Evolutionary conservation across 2,113 vertebrate genomes (phyloP).

Genomic region (Lasiurus cinereus): DNA sequence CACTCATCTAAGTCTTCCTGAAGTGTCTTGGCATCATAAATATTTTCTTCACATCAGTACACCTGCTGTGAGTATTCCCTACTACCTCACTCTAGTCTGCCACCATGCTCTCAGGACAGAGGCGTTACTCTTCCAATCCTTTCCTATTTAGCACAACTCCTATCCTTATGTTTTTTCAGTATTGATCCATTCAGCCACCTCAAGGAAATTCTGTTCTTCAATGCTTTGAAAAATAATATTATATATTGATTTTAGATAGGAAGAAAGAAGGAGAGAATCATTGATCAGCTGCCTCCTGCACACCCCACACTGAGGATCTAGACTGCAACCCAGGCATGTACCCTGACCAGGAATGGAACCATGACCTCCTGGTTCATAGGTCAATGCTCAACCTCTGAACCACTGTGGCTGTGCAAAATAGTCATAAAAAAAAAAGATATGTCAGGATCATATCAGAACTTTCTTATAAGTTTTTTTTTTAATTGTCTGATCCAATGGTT

Average conservation of each 20-base stretch:
- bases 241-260: no score
- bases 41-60: background rate
- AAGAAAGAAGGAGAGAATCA: no score
- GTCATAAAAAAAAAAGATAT: background rate
- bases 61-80: background rate
- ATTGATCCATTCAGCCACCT: background rate
- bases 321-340: no score
- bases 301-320: no score
- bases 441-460: background rate
- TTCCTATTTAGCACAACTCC: background rate
- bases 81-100: background rate
- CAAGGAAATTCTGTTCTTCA: background rate
- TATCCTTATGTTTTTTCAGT: background rate
- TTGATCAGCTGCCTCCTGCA: no score
- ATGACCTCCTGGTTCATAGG: no score
- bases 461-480: background rate
- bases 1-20: background rate
- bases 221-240: background rate
- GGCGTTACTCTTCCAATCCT: background rate
- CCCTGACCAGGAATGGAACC: no score
- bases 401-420: no score
- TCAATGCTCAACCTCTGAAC: no score
- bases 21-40: background rate
- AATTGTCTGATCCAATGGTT: background rate
- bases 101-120: rapidly evolving